A percentile compares a stretch with the other conserved stretches of the same genome.
phyloP scores from a whole-genome alignment of 2,797 vertebrate genomes.

The Anas flavirostris region DNA sequence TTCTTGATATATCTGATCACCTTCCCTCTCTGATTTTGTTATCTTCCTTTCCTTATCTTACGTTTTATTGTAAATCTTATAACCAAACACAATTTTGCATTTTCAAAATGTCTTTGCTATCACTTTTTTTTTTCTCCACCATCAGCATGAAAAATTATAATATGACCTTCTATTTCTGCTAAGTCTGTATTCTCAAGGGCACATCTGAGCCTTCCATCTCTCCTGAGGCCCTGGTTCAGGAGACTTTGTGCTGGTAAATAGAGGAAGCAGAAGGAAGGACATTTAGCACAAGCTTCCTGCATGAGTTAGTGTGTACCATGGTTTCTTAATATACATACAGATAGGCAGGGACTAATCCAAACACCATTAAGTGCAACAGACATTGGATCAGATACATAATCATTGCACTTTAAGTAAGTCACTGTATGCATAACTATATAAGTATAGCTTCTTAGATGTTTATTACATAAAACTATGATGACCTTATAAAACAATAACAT shows the following conservation, averaged over 20 bases:
- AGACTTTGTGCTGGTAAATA: neutral
- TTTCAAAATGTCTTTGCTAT: neutral
- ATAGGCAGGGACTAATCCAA: neutral
- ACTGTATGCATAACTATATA: neutral
- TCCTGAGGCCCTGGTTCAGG: neutral
- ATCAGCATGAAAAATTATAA: neutral
- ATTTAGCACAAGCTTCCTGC: neutral
- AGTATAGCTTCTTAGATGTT: neutral
- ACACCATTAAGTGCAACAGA: neutral
- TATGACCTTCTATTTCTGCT: neutral
- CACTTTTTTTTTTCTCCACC: neutral
- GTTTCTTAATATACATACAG: neutral
- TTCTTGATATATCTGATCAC: neutral
- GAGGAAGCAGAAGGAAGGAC: neutral
- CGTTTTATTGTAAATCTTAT: neutral
- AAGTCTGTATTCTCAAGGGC: neutral
- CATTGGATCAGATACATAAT: neutral
- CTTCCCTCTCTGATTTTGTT: neutral
- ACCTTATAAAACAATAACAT: neutral
- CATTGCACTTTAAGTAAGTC: neutral
- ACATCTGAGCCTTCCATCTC: neutral
- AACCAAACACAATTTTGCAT: neutral
- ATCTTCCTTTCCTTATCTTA: neutral
- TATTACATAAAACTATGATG: neutral
- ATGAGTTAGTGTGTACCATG: neutral